Evolutionary conservation across 2,113 vertebrate genomes (phyloP), one percentile per base, ranked within the genome.

Genomic region (Sciurus niger): DNA sequence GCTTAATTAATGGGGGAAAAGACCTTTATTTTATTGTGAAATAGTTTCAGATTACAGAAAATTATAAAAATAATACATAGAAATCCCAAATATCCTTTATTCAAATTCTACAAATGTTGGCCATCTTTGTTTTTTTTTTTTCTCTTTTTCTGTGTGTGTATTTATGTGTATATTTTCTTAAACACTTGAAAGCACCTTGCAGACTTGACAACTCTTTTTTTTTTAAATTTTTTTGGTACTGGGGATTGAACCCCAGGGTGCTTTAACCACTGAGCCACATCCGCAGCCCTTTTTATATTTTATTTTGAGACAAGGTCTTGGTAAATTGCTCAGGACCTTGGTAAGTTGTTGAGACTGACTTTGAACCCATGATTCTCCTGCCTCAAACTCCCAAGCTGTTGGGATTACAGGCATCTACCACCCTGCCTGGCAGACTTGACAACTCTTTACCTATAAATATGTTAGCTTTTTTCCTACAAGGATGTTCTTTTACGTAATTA

Each of bases 31-130:
- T 72, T 90, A 58, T 90, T 96, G 83, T 72, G 72, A 94, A 86
- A 87, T 83, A 25, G 37, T 95, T 92, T 87, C 46, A 83, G 86
- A 25, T 96, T 95, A 46, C 30, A 70, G 73, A 84, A 79, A 43
- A 16, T 92, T 90, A 63, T 60, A 74, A 84, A 85, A 86, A 51
- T 63, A 86, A 11, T 67, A 40, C 34, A 83, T 30, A 72, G 67
- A 67, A 94, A 91, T 90, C 60, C 79, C 34, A 68, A 73, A 83
- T 78, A 22, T 28, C 11, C 1, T 89, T 83, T 84, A 77, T 48
- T 63, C 37, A 82, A 13, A 73, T 79, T 74, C 37, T 24, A 9
- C 79, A 74, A 22, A 13, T 65, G 18, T 67, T 11, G 14, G 22
- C 30, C 63, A 1, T 77, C n/a, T 79, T 92, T 67, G 67, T 58